These are phyloP conservation scores for Emydocephalus ijimae DNA, from an alignment of 2,113 vertebrate species.

Conservation along the genomic window DNA sequence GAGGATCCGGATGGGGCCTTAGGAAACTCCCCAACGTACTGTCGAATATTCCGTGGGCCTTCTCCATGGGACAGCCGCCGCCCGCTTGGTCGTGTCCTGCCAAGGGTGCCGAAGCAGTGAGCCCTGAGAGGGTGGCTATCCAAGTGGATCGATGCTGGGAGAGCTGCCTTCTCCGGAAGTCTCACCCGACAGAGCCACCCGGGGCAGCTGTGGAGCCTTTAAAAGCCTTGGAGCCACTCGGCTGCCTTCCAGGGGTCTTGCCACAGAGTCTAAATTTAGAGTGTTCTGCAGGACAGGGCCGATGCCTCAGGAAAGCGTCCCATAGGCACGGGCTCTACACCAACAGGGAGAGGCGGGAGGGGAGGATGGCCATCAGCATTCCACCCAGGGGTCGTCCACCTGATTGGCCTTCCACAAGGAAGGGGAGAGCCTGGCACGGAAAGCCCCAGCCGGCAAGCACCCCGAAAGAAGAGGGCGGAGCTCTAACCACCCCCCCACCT, in stretches of 20 bases:
- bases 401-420: not conserved
- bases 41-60: constrained; percentile 79
- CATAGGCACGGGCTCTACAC: constrained; percentile 46
- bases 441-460: accelerated
- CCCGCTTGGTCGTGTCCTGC: constrained; percentile 40
- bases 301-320: constrained; percentile 61
- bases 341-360: not conserved
- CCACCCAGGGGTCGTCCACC: constrained; percentile 39
- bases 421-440: not conserved
- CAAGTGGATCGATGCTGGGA: not conserved
- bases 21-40: constrained; percentile 90
- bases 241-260: constrained; percentile 65
- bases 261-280: constrained; percentile 75
- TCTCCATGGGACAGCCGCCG: constrained; percentile 83
- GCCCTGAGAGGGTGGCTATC: constrained; percentile 67
- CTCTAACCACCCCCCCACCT: not conserved
- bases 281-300: constrained; percentile 30
- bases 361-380: constrained; percentile 62
- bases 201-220: constrained; percentile 56
- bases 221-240: constrained; percentile 60
- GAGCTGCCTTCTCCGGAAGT: not conserved
- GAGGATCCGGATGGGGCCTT: constrained; percentile 74
- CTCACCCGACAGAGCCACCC: not conserved
- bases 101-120: constrained; percentile 66
- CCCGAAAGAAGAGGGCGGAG: too few species aligned